Base-by-base conservation (phyloP, 2,888 invertebrate species). In the Coelinius sp. region DNA sequence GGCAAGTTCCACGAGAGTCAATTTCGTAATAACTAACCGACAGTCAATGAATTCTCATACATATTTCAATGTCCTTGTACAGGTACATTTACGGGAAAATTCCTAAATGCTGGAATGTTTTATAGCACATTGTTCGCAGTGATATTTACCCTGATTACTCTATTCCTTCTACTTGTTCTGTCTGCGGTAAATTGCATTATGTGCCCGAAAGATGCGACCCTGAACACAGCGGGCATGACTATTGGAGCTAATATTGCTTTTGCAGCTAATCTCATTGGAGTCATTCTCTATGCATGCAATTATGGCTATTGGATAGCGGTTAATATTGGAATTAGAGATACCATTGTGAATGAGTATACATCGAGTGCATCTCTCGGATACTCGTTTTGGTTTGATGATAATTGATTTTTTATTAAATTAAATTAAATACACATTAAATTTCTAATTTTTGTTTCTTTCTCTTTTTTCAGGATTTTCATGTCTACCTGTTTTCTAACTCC, bases 311-410 rank as follows among this genome's bases (percentile, higher is more conserved):
- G 70, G 63, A 78, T 78, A 24, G 68, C 70, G 52, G 27, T 76
- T 49, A 73, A 80, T 41, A 73, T 80, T 35, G 75, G 78, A 35
- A 79, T 81, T 64, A 71, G 75, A 63, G 80, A 80, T 62, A 81
- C 80, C 1, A 72, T 81, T 25, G 78, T 77, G 12, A 75, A 76
- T 7, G 78, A 79, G 70, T 80, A 78, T 62, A 68, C 31, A 56
- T 79, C 79, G 6, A 7, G 22, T 3, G 72, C 75, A 24, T 44
- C 56, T 25, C 73, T 79, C 12, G 78, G 76, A 20, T 80, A 74
- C 73, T 78, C 79, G 10, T 80, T 77, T 68, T 80, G 80, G 81
- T 79, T n/a, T n/a, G n/a, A n/a, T n/a, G n/a, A n/a, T n/a, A n/a
- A n/a, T n/a, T n/a, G n/a, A 75, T 72, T 59, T 22, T 24, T 56